phyloP scores from a whole-genome alignment of 2,888 invertebrate species.

The Brachyptera putata region DNA sequence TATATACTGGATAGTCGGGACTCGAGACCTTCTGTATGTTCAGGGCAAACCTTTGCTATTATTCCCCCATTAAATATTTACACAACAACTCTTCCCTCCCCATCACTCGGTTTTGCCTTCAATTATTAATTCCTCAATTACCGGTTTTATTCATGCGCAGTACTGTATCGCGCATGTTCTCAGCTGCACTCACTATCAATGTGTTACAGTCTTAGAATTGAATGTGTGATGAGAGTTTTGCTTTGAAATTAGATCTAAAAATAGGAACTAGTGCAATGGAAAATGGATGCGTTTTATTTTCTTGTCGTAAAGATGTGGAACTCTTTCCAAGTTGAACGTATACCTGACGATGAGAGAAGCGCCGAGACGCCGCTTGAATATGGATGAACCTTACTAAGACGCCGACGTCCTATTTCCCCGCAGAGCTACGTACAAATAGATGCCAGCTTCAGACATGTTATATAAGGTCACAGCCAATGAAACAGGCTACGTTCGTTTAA shows the following conservation, averaged over 20 bases:
- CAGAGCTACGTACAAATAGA: constrained; percentile 8
- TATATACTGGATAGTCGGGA: too few species aligned
- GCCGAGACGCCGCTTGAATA: constrained; percentile 9
- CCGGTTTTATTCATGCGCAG: constrained; percentile 44
- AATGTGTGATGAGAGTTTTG: too few species aligned
- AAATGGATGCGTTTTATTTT: constrained; percentile 12
- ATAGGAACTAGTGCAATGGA: constrained; percentile 3
- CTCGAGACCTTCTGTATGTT: constrained; percentile 40
- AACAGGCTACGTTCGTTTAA: not conserved
- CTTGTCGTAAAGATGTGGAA: constrained; percentile 3
- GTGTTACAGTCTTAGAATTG: too few species aligned
- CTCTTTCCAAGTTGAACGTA: constrained; percentile 13
- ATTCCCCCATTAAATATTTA: constrained; percentile 38
- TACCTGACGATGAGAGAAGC: constrained; percentile 15
- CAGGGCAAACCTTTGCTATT: constrained; percentile 38
- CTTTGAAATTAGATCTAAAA: constrained; percentile 6
- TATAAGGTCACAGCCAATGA: constrained; percentile 1
- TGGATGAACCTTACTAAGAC: not conserved
- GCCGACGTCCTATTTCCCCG: not conserved
- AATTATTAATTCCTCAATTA: constrained; percentile 50
- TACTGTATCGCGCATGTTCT: too few species aligned
- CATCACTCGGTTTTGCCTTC: constrained; percentile 42
- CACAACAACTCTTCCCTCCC: constrained; percentile 38
- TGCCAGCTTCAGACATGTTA: not conserved
- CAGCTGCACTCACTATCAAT: too few species aligned